These are phyloP conservation scores for Melipona beecheii DNA, from an alignment of 2,888 invertebrate species.

Conservation along the genomic window DNA sequence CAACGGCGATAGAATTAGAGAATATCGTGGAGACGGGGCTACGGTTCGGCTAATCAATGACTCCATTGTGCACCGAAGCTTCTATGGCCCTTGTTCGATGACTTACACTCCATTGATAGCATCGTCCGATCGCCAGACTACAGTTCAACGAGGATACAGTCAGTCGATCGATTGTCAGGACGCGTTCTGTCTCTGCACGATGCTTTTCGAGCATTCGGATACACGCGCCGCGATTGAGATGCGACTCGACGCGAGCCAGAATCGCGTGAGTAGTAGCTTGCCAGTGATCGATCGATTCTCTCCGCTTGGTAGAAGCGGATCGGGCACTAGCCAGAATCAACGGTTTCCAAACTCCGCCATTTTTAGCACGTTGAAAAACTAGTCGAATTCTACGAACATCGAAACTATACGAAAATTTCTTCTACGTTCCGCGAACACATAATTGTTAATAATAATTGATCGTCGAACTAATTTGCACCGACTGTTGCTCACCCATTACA, in stretches of 20 bases:
- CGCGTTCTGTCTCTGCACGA: background rate
- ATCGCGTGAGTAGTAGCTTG: background rate
- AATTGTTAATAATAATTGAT: no score
- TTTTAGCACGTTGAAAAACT: background rate
- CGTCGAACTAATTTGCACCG: no score
- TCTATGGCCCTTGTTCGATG: background rate
- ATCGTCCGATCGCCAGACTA: background rate
- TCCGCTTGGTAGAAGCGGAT: background rate
- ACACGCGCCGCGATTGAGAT: background rate
- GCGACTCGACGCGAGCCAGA: background rate
- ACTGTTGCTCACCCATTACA: no score
- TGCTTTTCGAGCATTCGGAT: background rate
- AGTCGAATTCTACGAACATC: background rate
- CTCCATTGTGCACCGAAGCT: background rate
- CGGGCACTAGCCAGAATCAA: background rate
- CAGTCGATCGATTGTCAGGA: conserved; percentile 5
- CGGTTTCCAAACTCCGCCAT: background rate
- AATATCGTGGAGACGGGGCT: background rate
- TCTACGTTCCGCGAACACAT: no score
- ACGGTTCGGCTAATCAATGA: background rate
- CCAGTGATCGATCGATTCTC: conserved; percentile 2
- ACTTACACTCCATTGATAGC: background rate
- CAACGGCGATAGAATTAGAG: background rate
- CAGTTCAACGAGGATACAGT: background rate
- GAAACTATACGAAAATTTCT: no score